phyloP scores from a whole-genome alignment of 1,140 invertebrate genomes.

The Drosophila orena region DNA sequence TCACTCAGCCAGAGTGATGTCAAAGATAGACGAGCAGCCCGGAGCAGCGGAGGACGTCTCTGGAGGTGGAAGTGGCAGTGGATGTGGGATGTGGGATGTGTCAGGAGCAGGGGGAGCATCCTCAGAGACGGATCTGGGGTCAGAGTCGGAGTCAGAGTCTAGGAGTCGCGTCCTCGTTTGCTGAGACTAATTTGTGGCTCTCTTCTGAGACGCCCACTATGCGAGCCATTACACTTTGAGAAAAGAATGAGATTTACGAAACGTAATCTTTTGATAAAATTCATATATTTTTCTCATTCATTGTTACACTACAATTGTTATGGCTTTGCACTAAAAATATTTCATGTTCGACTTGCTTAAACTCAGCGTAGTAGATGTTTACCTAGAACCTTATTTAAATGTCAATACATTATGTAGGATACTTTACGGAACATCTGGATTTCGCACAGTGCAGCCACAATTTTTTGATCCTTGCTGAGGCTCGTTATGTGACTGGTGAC shows the following conservation, averaged over 20 bases:
- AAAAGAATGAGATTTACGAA: background rate
- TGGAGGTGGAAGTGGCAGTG: slow-evolving; percentile 3
- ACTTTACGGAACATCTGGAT: background rate
- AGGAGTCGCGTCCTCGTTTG: slow-evolving; percentile 56
- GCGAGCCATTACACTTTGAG: slow-evolving; percentile 14
- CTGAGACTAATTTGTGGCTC: slow-evolving; percentile 69
- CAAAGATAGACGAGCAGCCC: slow-evolving; percentile 39
- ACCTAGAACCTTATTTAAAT: too few species aligned
- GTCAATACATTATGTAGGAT: background rate
- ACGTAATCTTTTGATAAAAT: background rate
- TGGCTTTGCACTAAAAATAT: too few species aligned
- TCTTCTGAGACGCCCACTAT: slow-evolving; percentile 46
- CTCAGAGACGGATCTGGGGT: slow-evolving; percentile 6
- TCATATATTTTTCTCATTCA: background rate
- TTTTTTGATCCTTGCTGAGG: slow-evolving; percentile 60
- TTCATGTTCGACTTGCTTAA: too few species aligned
- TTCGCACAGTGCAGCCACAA: slow-evolving; percentile 18
- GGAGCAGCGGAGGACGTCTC: slow-evolving; percentile 15
- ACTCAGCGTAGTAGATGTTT: too few species aligned
- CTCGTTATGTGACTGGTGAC: slow-evolving; percentile 62
- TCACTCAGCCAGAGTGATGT: slow-evolving; percentile 47
- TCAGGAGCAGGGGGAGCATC: slow-evolving; percentile 10
- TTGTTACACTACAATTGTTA: too few species aligned
- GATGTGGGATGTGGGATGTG: background rate
- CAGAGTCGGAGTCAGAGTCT: slow-evolving; percentile 21